phyloP scores from a whole-genome alignment of 2,113 vertebrate species.

The Phalacrocorax carbo region DNA sequence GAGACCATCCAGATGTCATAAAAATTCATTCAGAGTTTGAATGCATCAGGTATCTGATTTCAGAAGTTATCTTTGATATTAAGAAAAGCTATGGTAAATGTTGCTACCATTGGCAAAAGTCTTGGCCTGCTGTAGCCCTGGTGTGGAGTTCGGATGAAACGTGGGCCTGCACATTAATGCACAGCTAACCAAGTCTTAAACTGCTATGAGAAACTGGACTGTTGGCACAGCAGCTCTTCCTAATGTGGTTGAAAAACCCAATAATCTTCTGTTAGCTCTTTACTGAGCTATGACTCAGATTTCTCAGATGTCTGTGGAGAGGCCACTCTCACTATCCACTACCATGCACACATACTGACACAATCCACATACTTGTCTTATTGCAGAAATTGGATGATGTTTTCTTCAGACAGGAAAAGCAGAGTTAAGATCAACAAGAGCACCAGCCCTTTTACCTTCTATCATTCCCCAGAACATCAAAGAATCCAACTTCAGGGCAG shows the following conservation, averaged over 20 bases:
- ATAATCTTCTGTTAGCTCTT: background rate
- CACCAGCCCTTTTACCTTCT: constrained; percentile 83
- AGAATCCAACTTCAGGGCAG: constrained; percentile 96
- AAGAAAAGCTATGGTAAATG: background rate
- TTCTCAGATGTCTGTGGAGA: background rate
- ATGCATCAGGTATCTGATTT: background rate
- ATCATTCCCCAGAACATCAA: constrained; percentile 96
- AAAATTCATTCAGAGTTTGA: background rate
- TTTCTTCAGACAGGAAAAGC: background rate
- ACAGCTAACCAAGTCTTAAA: background rate
- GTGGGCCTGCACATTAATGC: background rate
- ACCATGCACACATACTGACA: background rate
- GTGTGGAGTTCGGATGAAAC: background rate
- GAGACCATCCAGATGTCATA: background rate
- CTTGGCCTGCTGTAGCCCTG: background rate
- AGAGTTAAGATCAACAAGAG: background rate
- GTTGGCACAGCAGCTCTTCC: background rate
- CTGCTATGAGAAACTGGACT: background rate
- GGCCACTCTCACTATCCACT: background rate
- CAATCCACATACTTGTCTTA: background rate
- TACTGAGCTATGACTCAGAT: background rate
- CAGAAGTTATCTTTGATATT: background rate
- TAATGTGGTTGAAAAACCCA: background rate
- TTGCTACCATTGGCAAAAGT: background rate
- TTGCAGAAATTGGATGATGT: background rate